Conservation (phyloP, 2,113 vertebrate species). For the Merops nubicus region DNA sequence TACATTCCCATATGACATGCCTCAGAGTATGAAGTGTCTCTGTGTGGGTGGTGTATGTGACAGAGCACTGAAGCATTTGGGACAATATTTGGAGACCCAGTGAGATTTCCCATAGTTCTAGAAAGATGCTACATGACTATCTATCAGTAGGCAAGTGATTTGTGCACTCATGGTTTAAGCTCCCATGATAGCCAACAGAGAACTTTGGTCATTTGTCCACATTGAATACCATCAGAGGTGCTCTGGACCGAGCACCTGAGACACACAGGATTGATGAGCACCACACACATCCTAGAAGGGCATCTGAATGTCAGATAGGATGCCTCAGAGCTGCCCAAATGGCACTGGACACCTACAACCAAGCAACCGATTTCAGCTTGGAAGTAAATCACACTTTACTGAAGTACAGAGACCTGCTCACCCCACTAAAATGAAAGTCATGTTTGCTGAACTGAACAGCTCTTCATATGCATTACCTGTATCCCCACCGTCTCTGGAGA, state of each 20-base stretch:
- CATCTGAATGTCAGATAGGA: neutral
- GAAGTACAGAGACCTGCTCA: neutral
- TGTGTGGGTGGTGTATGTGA: neutral
- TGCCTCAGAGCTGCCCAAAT: neutral
- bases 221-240: neutral
- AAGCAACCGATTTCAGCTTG: neutral
- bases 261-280: neutral
- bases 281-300: accelerated
- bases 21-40: neutral
- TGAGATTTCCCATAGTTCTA: neutral
- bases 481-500: neutral
- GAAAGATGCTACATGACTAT: neutral
- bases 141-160: neutral
- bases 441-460: neutral
- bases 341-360: neutral
- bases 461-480: neutral
- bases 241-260: neutral
- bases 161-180: neutral
- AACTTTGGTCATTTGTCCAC: neutral
- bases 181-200: neutral
- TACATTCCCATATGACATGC: neutral
- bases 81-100: neutral
- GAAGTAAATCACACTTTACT: neutral
- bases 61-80: neutral
- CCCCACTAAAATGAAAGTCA: neutral